A percentile compares a stretch with the other conserved stretches of the same genome.
Evolutionary conservation across 2,797 vertebrate genomes (phyloP).

Genomic region (Eupleurogrammus muticus): DNA sequence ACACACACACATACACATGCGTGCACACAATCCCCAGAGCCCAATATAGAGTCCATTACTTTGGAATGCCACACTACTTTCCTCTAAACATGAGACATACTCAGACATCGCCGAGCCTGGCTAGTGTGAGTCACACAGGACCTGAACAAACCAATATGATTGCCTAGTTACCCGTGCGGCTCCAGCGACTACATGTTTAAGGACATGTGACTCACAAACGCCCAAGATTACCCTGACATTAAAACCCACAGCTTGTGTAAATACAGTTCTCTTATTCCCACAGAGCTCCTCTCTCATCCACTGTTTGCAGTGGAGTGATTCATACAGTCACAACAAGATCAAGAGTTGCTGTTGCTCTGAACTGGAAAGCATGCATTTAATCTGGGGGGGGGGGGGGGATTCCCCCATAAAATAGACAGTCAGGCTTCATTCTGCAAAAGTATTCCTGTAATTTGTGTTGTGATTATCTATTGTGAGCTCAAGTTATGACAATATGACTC

Average conservation of each 20-base stretch:
- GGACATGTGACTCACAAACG: conserved; percentile 71
- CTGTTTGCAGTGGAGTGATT: conserved; percentile 70
- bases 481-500: neutral
- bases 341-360: conserved; percentile 21
- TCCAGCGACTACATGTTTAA: conserved; percentile 58
- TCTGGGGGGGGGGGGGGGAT: conserved; percentile 17
- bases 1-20: conserved; percentile 43
- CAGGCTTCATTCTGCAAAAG: neutral
- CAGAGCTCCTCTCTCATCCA: conserved; percentile 69
- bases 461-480: conserved; percentile 1
- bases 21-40: conserved; percentile 59
- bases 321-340: conserved; percentile 53
- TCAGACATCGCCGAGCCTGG: conserved; percentile 27
- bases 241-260: conserved; percentile 73
- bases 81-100: conserved; percentile 56
- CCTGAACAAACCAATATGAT: conserved; percentile 47
- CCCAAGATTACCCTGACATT: conserved; percentile 71
- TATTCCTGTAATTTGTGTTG: conserved; percentile 27
- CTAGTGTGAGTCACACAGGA: conserved; percentile 63
- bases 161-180: conserved; percentile 56
- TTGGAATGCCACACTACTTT: conserved; percentile 66
- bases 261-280: conserved; percentile 62
- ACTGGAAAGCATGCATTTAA: conserved; percentile 31
- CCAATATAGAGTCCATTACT: conserved; percentile 72
- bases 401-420: conserved; percentile 21